Evolutionary conservation across 1,140 invertebrate genomes (phyloP).

Genomic region (Sitodiplosis mosellana): DNA sequence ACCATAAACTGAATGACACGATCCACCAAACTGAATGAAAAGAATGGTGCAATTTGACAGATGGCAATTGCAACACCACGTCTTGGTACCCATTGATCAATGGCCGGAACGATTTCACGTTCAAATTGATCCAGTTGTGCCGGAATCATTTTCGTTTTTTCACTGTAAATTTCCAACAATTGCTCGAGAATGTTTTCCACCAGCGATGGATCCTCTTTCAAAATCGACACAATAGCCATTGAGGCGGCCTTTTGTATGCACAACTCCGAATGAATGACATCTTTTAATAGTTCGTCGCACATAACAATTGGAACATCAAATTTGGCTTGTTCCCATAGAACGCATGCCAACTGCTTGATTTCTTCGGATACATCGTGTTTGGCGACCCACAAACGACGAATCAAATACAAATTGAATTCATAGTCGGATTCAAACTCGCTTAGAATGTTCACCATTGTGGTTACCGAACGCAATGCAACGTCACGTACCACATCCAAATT

Average conservation of each 20-base stretch:
- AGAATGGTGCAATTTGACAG: slow-evolving; percentile 40
- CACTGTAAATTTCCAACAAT: slow-evolving; percentile 56
- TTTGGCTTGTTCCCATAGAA: slow-evolving; percentile 44
- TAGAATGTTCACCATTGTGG: slow-evolving; percentile 41
- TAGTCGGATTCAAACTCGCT: slow-evolving; percentile 39
- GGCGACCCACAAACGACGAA: slow-evolving; percentile 56
- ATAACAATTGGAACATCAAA: slow-evolving; percentile 37
- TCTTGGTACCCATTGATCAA: slow-evolving; percentile 65
- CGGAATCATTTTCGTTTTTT: slow-evolving; percentile 62
- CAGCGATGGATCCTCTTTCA: slow-evolving; percentile 33
- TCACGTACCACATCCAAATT: slow-evolving; percentile 49
- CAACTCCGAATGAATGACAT: slow-evolving; percentile 61
- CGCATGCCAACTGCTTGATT: slow-evolving; percentile 43
- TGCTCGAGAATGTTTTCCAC: slow-evolving; percentile 37
- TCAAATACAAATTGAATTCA: slow-evolving; percentile 38
- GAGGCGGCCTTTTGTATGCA: slow-evolving; percentile 63
- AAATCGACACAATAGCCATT: slow-evolving; percentile 46
- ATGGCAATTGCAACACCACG: slow-evolving; percentile 73
- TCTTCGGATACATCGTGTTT: slow-evolving; percentile 51
- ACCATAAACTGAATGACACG: slow-evolving; percentile 75
- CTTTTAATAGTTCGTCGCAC: slow-evolving; percentile 43
- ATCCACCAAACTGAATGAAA: slow-evolving; percentile 41
- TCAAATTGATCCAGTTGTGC: slow-evolving; percentile 83
- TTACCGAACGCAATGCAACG: slow-evolving; percentile 53
- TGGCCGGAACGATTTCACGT: slow-evolving; percentile 61